Conservation (phyloP, 2,797 vertebrate genomes). For the Forpus xanthops region DNA sequence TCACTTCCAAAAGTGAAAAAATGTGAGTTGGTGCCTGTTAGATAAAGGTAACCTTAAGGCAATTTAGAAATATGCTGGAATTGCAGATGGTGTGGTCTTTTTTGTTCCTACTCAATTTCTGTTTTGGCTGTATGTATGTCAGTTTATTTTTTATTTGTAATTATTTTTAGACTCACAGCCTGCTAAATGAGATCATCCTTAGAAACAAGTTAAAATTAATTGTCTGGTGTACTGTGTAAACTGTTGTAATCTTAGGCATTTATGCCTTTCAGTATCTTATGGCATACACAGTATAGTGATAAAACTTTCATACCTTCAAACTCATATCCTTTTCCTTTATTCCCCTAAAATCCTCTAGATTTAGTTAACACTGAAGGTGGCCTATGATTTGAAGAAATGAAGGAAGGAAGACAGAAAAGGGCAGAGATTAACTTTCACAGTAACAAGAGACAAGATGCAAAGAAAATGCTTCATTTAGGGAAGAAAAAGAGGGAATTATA, state of each 20-base stretch:
- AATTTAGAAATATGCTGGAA: background rate
- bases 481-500: background rate
- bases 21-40: background rate
- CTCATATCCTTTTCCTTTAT: background rate
- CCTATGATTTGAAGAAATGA: background rate
- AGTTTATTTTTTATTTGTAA: conserved; percentile 19
- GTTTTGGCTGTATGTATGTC: background rate
- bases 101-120: background rate
- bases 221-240: background rate
- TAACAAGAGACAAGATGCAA: background rate
- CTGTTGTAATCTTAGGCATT: background rate
- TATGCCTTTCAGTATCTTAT: background rate
- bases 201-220: background rate
- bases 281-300: background rate
- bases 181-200: background rate
- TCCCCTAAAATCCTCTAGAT: background rate
- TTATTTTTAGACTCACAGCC: background rate
- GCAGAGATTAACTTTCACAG: background rate
- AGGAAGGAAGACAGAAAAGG: background rate
- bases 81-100: background rate
- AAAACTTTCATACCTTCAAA: background rate
- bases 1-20: background rate
- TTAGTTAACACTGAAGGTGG: background rate
- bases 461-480: background rate
- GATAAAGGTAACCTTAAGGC: background rate